phyloP scores from a whole-genome alignment of 2,113 vertebrate species.

The Himantopus leucocephalus region DNA sequence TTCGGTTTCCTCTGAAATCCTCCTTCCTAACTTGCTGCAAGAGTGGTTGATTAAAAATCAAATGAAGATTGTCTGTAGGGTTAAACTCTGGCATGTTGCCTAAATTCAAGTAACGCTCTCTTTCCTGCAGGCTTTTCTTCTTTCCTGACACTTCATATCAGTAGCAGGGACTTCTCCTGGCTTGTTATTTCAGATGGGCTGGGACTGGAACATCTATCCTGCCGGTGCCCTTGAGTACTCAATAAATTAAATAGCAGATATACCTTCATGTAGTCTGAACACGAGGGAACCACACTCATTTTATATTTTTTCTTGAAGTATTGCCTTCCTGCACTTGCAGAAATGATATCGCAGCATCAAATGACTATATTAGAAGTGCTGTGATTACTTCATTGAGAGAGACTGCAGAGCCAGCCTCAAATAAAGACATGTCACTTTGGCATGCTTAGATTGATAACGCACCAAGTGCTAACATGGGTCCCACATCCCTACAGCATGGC shows the following conservation, averaged over 20 bases:
- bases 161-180: conserved; percentile 14
- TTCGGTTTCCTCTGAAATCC: not conserved
- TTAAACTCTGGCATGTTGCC: not conserved
- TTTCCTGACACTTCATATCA: conserved; percentile 20
- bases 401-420: not conserved
- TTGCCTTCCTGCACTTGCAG: not conserved
- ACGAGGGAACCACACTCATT: not conserved
- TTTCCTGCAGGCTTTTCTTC: conserved; percentile 7
- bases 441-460: rapidly evolving
- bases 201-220: conserved; percentile 54
- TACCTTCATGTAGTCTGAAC: not conserved
- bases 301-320: conserved; percentile 5
- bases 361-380: not conserved
- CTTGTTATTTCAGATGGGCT: conserved; percentile 52
- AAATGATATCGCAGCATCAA: not conserved
- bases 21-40: not conserved
- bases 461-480: not conserved
- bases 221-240: conserved; percentile 38
- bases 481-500: rapidly evolving
- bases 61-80: not conserved
- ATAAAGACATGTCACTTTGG: not conserved
- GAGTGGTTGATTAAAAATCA: conserved; percentile 33
- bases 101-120: not conserved
- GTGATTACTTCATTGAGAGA: not conserved
- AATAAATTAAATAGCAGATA: conserved; percentile 48